Evolutionary conservation across 35 echinoderm and acorn worm species (phyloP).

Genomic region (Apostichopus parvimensis): DNA sequence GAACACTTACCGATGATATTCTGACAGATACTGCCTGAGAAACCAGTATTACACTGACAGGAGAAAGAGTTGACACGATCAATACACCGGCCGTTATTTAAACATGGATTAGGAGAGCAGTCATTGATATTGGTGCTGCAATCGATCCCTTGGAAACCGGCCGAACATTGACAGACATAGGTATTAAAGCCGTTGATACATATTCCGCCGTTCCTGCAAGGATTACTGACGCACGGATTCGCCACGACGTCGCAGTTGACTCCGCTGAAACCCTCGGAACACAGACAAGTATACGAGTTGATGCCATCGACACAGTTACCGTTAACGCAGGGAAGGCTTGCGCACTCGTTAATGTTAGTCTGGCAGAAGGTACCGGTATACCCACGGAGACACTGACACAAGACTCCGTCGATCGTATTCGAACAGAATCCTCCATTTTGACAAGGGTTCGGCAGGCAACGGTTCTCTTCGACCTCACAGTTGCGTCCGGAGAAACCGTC

Average conservation of each 20-base stretch:
- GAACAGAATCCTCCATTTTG: constrained; percentile 63
- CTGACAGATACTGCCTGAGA: constrained; percentile 52
- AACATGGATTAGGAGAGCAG: constrained; percentile 38
- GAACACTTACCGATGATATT: constrained; percentile 51
- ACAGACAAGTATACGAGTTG: constrained; percentile 55
- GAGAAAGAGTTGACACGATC: constrained; percentile 57
- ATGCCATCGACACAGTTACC: constrained; percentile 54
- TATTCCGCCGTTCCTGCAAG: constrained; percentile 45
- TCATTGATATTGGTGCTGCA: constrained; percentile 63
- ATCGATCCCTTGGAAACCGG: constrained; percentile 57
- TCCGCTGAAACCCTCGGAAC: constrained; percentile 60
- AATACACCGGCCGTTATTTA: constrained; percentile 58
- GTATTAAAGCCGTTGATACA: constrained; percentile 50
- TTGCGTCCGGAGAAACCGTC: constrained; percentile 63
- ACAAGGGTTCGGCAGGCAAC: constrained; percentile 64
- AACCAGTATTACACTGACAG: constrained; percentile 32
- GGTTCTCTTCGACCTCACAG: constrained; percentile 58
- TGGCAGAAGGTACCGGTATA: constrained; percentile 60
- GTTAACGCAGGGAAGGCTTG: constrained; percentile 55
- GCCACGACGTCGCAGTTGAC: constrained; percentile 42
- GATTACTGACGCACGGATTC: constrained; percentile 61
- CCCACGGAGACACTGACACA: constrained; percentile 60
- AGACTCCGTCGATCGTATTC: neutral
- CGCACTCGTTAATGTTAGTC: constrained; percentile 67
- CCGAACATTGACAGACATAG: constrained; percentile 53